Base-by-base conservation (phyloP, 2,113 vertebrate genomes). In the Cryptotis parvus region DNA sequence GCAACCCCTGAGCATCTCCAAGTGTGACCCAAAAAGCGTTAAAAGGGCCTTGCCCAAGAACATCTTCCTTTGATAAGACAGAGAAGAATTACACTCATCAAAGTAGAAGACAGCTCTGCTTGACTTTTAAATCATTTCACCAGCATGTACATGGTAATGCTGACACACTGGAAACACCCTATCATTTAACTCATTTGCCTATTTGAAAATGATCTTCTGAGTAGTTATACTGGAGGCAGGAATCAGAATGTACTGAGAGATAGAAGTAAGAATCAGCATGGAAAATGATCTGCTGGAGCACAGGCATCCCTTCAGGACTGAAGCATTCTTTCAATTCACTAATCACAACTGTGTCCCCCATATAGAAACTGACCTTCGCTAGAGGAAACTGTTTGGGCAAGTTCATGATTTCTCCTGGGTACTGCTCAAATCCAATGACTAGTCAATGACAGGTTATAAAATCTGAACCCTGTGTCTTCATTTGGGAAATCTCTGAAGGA, bases 401-500 rank as follows among this genome's bases (percentile, higher is more conserved):
- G 68, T 79, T 61, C 75, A 41, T 73, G 22, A 70, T 93, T 72
- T 15, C 45, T 66, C 5, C 37, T 70, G 22, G n/a, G 7, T 18
- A 66, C 3, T 33, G 43, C 1, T 16, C 89, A 4, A 49, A 61
- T 16, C 43, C 27, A 75, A 18, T 72, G 22, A 75, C 4, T 79
- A 37, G 33, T 76, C 80, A 89, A 65, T n/a, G 39, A 22, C 85
- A 43, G 22, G 3, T 58, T 76, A 37, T 31, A 37, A 80, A 79
- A 27, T 16, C 20, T 70, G 84, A 26, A 15, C 31, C 26, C 20
- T 75, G 87, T 75, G 45, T 33, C 61, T 69, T 43, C 70, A 24
- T 43, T 70, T 70, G 5, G 27, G 20, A 75, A 68, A 24, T 72
- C 37, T 87, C 37, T 78, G 31, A 93, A 95, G 66, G 69, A 80